Base-by-base conservation (phyloP, 2,113 vertebrate species). In the Oryzias curvinotus region DNA sequence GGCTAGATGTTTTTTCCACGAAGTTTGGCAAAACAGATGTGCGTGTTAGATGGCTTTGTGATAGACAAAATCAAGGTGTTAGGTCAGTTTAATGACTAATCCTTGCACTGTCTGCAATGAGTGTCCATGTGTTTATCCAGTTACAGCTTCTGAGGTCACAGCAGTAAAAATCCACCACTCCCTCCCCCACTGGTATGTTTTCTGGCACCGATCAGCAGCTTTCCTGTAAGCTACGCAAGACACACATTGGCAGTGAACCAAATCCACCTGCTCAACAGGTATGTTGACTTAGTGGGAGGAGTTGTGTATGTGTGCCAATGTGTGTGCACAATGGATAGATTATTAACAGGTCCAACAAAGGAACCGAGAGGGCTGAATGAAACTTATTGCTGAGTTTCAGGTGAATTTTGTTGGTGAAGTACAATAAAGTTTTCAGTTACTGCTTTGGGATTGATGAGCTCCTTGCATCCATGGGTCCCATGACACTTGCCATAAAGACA, bases 141-240 rank as follows among this genome's bases (percentile, higher is more conserved):
- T 47, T 17, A 47, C 45, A 18, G 45, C 16, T 47, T 16, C 16
- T 82, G 71, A 83, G 82, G 49, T 85, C 75, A 81, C 52, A 26
- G 49, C 75, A 43, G 51, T 72, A 71, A 81, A 68, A 62, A 16
- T 45, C 53, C 44, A 28, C 67, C 65, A 56, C 61, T 36, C 65
- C 65, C 57, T 17, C 68, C 28, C 56, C 36, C 13, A 41, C n/a
- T 7, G 45, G 41, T 67, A 28, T 66, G 62, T 48, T 81, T 87
- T 68, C 74, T 83, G 85, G 87, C 80, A 87, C 43, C 42, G 58
- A 64, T 19, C 4, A 6, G 3, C 3, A 44, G 2, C 25, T 62
- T 89, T 89, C 85, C 85, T 70, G 87, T 89, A 86, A 89, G 47
- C 60, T 85, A 80, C 83, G 87, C 85, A 81, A 17, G 10, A 62